Percentiles rank a stretch among this genome's conserved stretches.
phyloP scores from a whole-genome alignment of 2,888 invertebrate genomes.

The Pimpla rufipes region DNA sequence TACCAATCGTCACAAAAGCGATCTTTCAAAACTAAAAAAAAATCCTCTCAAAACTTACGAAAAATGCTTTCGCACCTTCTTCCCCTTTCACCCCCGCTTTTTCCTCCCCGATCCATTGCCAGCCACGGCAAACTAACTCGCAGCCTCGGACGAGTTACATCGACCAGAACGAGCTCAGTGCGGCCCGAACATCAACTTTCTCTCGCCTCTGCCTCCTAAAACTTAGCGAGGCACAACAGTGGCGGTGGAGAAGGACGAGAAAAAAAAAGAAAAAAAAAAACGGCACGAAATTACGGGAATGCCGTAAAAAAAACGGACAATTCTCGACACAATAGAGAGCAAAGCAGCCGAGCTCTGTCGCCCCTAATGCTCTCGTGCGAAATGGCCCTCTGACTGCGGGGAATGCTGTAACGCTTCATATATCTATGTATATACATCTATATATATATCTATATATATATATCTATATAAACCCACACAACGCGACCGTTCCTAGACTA shows the following conservation, averaged over 20 bases:
- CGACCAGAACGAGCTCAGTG: slow-evolving; percentile 25
- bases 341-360: slow-evolving; percentile 52
- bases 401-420: slow-evolving; percentile 46
- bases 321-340: slow-evolving; percentile 71
- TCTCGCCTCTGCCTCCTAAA: slow-evolving; percentile 60
- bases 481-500: slow-evolving; percentile 52
- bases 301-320: slow-evolving; percentile 50
- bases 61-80: neutral
- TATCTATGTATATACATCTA: neutral
- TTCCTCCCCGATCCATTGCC: neutral
- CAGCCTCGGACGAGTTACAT: slow-evolving; percentile 34
- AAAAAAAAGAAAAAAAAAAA: slow-evolving; percentile 22
- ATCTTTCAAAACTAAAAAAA: slow-evolving; percentile 5
- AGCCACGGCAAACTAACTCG: slow-evolving; percentile 6
- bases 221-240: slow-evolving; percentile 61
- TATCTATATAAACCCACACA: neutral
- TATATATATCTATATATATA: slow-evolving; percentile 3
- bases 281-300: slow-evolving; percentile 64
- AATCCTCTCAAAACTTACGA: too few relatives aligned
- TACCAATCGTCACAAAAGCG: too few relatives aligned
- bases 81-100: neutral
- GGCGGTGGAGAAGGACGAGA: neutral
- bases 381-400: slow-evolving; percentile 65
- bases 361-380: slow-evolving; percentile 66
- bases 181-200: slow-evolving; percentile 26